phyloP scores from a whole-genome alignment of 2,797 vertebrate species.

The Crocodylus rhombifer region DNA sequence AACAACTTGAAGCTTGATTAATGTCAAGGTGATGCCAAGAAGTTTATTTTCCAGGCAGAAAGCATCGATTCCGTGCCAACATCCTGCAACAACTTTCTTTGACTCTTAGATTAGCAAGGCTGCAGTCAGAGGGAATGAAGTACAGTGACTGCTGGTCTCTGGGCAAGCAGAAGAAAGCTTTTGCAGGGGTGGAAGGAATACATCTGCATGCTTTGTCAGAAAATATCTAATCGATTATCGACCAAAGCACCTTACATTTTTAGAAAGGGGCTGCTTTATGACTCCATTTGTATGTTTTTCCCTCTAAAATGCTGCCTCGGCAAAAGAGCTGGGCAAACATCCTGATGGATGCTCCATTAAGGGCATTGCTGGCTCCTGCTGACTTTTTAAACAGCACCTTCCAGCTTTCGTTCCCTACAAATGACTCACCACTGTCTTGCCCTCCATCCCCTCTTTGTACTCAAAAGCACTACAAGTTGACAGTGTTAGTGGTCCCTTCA shows the following conservation, averaged over 20 bases:
- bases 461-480: not conserved
- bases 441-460: not conserved
- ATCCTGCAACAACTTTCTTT: slow-evolving; percentile 59
- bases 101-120: slow-evolving; percentile 13
- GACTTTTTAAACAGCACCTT: not conserved
- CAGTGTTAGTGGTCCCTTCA: not conserved
- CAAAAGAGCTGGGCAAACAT: not conserved
- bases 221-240: slow-evolving; percentile 27
- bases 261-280: not conserved
- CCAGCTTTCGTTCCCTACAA: not conserved
- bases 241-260: not conserved
- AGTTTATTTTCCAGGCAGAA: slow-evolving; percentile 59
- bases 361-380: not conserved
- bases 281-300: not conserved
- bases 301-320: not conserved
- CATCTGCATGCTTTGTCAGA: not conserved
- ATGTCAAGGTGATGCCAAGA: slow-evolving; percentile 56
- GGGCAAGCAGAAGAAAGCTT: slow-evolving; percentile 1
- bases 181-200: slow-evolving; percentile 31
- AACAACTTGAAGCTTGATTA: slow-evolving; percentile 62
- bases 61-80: slow-evolving; percentile 56
- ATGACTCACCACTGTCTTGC: not conserved
- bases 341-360: not conserved
- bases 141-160: not conserved
- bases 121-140: slow-evolving; percentile 7